Evolutionary conservation across 2,888 invertebrate species (phyloP), one percentile per base, ranked within the genome.

Genomic region (Copidosoma aretas): DNA sequence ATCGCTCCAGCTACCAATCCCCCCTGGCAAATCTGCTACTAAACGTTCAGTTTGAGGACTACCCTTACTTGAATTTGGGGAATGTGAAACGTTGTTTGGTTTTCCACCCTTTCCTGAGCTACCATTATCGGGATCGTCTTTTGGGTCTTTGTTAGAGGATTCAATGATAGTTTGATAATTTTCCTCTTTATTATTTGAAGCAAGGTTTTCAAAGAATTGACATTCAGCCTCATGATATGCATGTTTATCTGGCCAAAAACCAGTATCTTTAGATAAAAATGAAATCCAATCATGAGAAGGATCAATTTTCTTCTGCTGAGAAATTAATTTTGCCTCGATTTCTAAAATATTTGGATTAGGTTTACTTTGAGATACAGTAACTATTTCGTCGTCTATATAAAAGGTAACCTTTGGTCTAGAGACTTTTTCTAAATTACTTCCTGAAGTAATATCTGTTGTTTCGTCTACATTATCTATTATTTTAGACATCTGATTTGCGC

Each of bases 1-100:
- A 80, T 92, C 93, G 81, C 89, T 89, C 93, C 93, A 93, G 80
- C 91, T 90, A 82, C 91, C 91, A 76, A 93, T 88, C 65, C 93
- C 93, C 71, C 92, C 92, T 10, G 93, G 93, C 73, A 93, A 85
- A 84, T 91, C 91, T 79, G 91, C 89, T 60, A 90, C 88, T 77
- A 90, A 87, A 77, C 89, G 89, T 78, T 89, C 89, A 17, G 91
- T 89, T 49, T 85, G 84, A 59, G 86, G 88, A 15, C 76, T 68
- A 22, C 75, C 76, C 60, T 68, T 56, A 59, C 68, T 73, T 10
- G 73, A 71, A 60, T 62, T 59, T 12, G 57, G 51, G 5, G 53
- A 52, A 15, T 64, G 39, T 17, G 54, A 53, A 24, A n/a, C 46
- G 19, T 54, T 54, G n/a, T 67, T 59, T 51, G 57, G 22, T 43